phyloP scores from a whole-genome alignment of 2,797 vertebrate species.

The Rhadinocentrus ornatus region DNA sequence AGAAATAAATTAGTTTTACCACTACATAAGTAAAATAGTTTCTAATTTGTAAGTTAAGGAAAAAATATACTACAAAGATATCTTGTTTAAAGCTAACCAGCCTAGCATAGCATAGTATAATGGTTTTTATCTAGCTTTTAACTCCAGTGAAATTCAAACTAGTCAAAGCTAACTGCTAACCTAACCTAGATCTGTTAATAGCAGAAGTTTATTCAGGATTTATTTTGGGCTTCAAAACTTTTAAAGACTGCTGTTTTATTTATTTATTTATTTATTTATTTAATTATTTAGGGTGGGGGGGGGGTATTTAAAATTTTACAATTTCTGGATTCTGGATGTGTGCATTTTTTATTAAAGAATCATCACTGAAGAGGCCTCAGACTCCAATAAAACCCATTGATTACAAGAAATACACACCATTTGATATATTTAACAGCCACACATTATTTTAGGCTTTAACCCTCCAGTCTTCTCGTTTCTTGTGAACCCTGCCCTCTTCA shows the following conservation, averaged over 20 bases:
- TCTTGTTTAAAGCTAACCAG: neutral
- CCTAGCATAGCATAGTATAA: neutral
- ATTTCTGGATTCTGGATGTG: neutral
- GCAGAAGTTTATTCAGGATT: no score
- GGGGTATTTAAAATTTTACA: no score
- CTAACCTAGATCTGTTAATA: no score
- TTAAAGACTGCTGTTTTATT: no score
- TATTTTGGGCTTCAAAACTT: no score
- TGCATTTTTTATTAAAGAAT: neutral
- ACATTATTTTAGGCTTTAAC: slow-evolving; percentile 15
- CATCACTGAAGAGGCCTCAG: neutral
- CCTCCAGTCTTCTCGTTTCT: slow-evolving; percentile 30
- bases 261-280: no score
- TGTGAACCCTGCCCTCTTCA: slow-evolving; percentile 28
- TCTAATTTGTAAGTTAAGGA: neutral
- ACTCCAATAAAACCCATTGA: neutral
- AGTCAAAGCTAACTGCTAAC: no score
- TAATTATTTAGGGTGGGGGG: no score
- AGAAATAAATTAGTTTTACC: neutral
- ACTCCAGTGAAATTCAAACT: neutral
- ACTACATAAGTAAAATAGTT: neutral
- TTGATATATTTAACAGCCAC: neutral
- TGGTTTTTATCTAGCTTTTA: neutral
- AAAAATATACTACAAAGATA: neutral
- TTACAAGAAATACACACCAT: neutral